Evolutionary conservation across 2,888 invertebrate genomes (phyloP), one percentile per base, ranked within the genome.

Genomic region (Pyrrhosoma nymphula): DNA sequence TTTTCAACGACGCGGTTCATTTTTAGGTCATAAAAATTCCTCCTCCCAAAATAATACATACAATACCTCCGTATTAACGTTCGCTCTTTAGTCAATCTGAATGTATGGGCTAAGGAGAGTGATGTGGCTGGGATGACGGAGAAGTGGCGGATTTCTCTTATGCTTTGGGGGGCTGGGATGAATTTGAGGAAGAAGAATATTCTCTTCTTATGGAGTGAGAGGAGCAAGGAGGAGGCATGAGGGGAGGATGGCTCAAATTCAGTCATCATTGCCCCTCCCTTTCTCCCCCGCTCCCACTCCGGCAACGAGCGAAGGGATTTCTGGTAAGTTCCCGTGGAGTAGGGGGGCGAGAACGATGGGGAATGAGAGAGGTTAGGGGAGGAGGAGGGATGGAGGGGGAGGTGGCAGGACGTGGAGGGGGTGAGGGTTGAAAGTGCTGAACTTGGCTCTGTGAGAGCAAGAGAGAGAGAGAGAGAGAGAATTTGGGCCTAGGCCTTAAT

Each of bases 191-290:
- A 82, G 82, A 16, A 12, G 30, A 30, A 30, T 82, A 35, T 30
- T 82, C 82, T 82, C 18, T 35, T 69, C 18, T 69, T 69, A 26
- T 69, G 10, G 60, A 60, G 47, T 20, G 60, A 60, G 20, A 12
- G 60, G 60, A 60, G 60, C 16, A 4, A 60, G 16, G 39, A 23
- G 75, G 93, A 14, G 26, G 60, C 20, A 39, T 0, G 0, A 35
- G 93, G 26, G 75, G 47, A 3, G 69, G 60, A 6, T 39, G 60
- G 91, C n/a, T 63, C 93, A 93, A 69, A 93, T 93, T 93, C 69
- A 93, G 69, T 69, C 93, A 75, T 75, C 93, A 75, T n/a, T 75
- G 63, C 91, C 91, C 63, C 91, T 39, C 63, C 91, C 91, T 47
- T 12, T 4, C 91, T 39, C 63, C 56, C 30, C n/a, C 30, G n/a